Percentiles rank a stretch among this genome's conserved stretches.
These are phyloP conservation scores for Piaya cayana DNA, from an alignment of 2,113 vertebrate species.

Conservation along the genomic window DNA sequence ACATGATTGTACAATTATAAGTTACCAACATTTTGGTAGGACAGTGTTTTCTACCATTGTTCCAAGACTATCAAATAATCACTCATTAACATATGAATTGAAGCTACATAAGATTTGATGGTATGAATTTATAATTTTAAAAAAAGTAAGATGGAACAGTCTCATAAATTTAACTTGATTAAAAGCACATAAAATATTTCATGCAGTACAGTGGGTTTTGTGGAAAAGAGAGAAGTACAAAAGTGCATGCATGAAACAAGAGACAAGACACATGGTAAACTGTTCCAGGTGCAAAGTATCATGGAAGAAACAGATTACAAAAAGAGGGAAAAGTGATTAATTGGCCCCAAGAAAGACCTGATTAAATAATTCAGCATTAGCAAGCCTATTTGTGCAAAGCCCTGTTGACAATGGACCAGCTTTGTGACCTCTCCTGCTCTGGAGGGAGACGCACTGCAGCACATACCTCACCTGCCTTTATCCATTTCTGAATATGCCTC, in stretches of 20 bases:
- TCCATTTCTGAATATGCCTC: not conserved
- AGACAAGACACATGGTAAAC: not conserved
- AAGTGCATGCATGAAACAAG: not conserved
- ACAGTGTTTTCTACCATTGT: not conserved
- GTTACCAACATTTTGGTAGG: not conserved
- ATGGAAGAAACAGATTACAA: not conserved
- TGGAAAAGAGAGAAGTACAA: not conserved
- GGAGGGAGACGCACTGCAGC: not conserved
- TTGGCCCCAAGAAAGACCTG: not conserved
- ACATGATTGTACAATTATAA: conserved; percentile 1
- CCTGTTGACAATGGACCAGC: not conserved
- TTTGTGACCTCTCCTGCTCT: not conserved
- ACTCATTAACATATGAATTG: not conserved
- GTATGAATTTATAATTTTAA: not conserved
- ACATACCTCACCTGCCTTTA: not conserved
- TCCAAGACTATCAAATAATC: not conserved
- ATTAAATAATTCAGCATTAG: not conserved
- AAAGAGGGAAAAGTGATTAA: not conserved
- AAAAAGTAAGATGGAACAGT: not conserved
- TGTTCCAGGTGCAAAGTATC: not conserved
- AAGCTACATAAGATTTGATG: not conserved
- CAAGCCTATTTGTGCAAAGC: not conserved
- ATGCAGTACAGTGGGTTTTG: not conserved
- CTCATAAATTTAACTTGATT: not conserved
- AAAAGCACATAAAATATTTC: not conserved